phyloP scores from a whole-genome alignment of 1,140 invertebrate genomes.

The Bicyclus anynana region DNA sequence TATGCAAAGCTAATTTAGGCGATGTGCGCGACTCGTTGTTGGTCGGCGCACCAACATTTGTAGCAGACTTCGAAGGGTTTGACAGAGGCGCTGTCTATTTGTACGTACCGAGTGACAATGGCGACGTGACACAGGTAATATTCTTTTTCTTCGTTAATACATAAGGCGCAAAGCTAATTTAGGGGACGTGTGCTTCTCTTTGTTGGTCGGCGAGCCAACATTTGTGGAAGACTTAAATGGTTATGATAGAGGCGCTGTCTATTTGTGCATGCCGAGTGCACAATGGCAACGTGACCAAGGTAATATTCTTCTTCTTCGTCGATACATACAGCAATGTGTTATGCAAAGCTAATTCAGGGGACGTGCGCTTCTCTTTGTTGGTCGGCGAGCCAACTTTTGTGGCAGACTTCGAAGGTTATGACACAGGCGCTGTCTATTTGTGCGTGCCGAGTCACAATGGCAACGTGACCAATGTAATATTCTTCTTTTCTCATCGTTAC shows the following conservation, averaged over 20 bases:
- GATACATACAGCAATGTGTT: slow-evolving; percentile 39
- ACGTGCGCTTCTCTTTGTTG: slow-evolving; percentile 26
- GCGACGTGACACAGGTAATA: slow-evolving; percentile 17
- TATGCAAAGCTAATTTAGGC: slow-evolving; percentile 27
- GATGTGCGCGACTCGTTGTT: slow-evolving; percentile 27
- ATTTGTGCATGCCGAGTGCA: too few relatives aligned
- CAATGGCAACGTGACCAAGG: too few relatives aligned
- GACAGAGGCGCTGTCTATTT: slow-evolving; percentile 47
- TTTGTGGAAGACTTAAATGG: too few relatives aligned
- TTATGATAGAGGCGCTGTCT: too few relatives aligned
- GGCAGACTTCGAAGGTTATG: slow-evolving; percentile 8
- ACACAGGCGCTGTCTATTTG: slow-evolving; percentile 46
- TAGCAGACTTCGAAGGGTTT: background rate
- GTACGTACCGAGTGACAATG: slow-evolving; percentile 27
- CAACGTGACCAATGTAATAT: slow-evolving; percentile 19
- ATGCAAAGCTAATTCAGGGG: slow-evolving; percentile 22
- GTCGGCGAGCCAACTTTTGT: slow-evolving; percentile 45
- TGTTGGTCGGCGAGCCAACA: too few relatives aligned
- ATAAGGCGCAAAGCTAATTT: too few relatives aligned
- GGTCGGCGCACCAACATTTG: slow-evolving; percentile 45
- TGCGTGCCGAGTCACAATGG: slow-evolving; percentile 26
- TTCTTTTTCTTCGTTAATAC: too few relatives aligned
- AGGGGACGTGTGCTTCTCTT: too few relatives aligned
- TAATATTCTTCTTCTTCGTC: too few relatives aligned
- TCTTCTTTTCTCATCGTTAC: too few relatives aligned